Evolutionary conservation across 2,888 invertebrate species (phyloP).

Genomic region (Yponomeuta plumbellus): DNA sequence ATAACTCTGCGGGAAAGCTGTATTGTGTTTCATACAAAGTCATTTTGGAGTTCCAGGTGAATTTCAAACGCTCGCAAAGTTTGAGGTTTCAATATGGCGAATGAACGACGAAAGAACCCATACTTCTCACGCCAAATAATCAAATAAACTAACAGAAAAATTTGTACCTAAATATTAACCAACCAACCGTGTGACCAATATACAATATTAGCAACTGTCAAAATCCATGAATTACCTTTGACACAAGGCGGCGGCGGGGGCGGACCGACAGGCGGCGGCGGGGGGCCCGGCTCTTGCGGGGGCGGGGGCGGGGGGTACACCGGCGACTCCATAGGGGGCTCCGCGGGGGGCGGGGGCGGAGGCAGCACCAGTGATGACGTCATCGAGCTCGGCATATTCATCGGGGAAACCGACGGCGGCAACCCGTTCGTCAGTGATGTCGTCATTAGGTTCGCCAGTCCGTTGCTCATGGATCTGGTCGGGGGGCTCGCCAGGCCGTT

Average conservation of each 20-base stretch:
- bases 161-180: no score
- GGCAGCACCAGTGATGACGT: constrained; percentile 46
- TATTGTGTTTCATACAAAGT: no score
- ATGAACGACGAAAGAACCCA: no score
- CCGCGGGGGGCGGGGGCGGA: constrained; percentile 48
- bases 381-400: constrained; percentile 26
- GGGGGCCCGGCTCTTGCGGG: constrained; percentile 61
- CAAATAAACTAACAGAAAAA: no score
- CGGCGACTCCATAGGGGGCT: constrained; percentile 43
- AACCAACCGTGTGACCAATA: no score
- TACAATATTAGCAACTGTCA: no score
- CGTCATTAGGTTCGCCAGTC: constrained; percentile 19
- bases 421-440: constrained; percentile 30
- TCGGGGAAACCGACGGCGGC: constrained; percentile 29
- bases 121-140: no score
- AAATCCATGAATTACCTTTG: constrained; percentile 39
- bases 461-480: constrained; percentile 19
- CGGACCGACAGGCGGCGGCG: constrained; percentile 85
- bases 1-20: no score
- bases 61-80: no score
- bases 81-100: no score
- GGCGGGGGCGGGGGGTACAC: constrained; percentile 66
- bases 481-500: constrained; percentile 31
- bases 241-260: constrained; percentile 80
- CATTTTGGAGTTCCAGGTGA: no score